Conservation (phyloP, 2,113 vertebrate genomes). For the Varanus salvator region DNA sequence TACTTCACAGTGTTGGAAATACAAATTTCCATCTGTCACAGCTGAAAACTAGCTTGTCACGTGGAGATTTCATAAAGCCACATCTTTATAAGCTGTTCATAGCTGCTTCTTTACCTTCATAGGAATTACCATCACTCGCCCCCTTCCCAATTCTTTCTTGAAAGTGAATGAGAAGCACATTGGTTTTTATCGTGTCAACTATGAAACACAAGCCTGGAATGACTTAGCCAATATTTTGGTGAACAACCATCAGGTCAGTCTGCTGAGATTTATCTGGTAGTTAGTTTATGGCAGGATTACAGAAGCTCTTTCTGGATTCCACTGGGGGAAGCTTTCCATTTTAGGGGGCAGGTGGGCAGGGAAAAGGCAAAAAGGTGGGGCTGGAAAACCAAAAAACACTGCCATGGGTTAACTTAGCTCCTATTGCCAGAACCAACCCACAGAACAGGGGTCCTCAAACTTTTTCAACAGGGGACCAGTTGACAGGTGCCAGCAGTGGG, state of each 20-base stretch:
- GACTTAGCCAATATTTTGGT: conserved; percentile 70
- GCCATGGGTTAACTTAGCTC: no score
- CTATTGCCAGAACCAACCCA: no score
- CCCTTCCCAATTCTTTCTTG: conserved; percentile 64
- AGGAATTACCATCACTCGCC: conserved; percentile 73
- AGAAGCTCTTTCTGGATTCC: no score
- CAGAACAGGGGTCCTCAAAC: no score
- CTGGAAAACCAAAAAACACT: no score
- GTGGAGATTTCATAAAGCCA: neutral
- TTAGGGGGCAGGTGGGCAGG: no score
- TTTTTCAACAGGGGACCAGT: no score
- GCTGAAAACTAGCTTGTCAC: conserved; percentile 26
- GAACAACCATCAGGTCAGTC: conserved; percentile 74
- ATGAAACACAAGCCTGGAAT: conserved; percentile 81
- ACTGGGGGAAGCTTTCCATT: no score
- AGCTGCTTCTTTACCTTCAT: conserved; percentile 58
- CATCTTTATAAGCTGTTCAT: conserved; percentile 36
- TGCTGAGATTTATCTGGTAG: neutral
- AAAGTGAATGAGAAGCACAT: conserved; percentile 90
- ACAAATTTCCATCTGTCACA: conserved; percentile 8
- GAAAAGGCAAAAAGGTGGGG: no score
- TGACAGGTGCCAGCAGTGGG: no score
- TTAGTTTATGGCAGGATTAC: neutral
- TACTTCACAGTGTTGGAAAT: no score
- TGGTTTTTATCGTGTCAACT: conserved; percentile 94